Evolutionary conservation across 2,113 vertebrate species (phyloP).

Genomic region (Cynopterus brachyotis): DNA sequence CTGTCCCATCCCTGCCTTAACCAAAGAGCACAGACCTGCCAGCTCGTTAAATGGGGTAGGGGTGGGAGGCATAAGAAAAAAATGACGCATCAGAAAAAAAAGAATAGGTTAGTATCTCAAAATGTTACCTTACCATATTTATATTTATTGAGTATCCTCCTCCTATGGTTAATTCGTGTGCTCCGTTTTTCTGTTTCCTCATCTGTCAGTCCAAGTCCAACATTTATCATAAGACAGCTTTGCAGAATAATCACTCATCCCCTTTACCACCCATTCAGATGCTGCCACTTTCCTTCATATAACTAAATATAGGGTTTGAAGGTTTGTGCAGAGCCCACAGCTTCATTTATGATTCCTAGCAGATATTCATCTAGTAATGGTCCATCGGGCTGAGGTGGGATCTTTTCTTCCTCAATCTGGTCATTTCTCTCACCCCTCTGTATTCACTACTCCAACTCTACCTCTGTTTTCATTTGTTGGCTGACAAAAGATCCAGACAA

Average conservation of each 20-base stretch:
- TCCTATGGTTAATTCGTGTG: neutral
- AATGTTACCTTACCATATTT: neutral
- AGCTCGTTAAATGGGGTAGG: neutral
- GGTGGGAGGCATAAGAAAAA: neutral
- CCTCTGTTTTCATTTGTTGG: neutral
- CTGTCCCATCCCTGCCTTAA: neutral
- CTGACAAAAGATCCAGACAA: neutral
- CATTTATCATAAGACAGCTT: neutral
- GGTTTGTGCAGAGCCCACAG: neutral
- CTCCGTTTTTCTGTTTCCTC: neutral
- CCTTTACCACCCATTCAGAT: neutral
- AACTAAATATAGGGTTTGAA: too few species aligned
- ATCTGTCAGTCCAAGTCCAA: neutral
- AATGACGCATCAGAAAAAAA: neutral
- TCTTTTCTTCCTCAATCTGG: neutral
- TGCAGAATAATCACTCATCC: neutral
- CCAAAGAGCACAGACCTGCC: neutral
- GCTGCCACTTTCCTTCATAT: neutral
- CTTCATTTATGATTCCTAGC: neutral
- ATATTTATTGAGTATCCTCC: neutral
- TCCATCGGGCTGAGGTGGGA: neutral
- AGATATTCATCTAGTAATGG: neutral
- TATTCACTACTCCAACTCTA: neutral
- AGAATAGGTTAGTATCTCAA: neutral
- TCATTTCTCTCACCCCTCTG: neutral